phyloP scores from a whole-genome alignment of 2,888 invertebrate species.

The Troilus luridus region DNA sequence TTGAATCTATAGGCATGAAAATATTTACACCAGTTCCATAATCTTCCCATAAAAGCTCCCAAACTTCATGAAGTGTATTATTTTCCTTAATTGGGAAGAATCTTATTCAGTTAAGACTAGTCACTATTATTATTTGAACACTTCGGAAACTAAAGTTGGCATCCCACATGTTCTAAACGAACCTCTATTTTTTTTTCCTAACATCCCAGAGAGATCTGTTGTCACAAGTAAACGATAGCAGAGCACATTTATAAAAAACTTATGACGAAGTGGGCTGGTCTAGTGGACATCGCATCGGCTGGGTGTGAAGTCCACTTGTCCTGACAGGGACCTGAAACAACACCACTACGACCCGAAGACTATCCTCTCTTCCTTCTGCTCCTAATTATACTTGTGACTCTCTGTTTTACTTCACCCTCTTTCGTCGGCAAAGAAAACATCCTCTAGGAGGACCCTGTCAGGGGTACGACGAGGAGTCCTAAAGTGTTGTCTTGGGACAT shows the following conservation, averaged over 20 bases:
- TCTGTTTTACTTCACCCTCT: neutral
- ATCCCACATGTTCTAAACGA: too few species aligned
- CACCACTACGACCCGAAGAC: neutral
- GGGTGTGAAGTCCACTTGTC: slow-evolving; percentile 42
- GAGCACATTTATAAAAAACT: neutral
- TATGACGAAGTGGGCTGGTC: neutral
- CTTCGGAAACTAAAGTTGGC: too few species aligned
- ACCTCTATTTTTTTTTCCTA: neutral
- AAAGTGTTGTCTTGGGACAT: too few species aligned
- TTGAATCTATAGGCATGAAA: too few species aligned
- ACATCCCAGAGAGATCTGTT: neutral
- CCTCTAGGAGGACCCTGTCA: neutral
- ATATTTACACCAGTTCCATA: too few species aligned
- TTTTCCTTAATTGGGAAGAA: too few species aligned
- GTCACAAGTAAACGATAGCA: neutral
- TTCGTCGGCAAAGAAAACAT: slow-evolving; percentile 32
- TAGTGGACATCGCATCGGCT: neutral
- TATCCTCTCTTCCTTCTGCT: neutral
- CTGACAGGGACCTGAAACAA: slow-evolving; percentile 42
- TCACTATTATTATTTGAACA: too few species aligned
- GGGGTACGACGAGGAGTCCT: neutral
- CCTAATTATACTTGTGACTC: slow-evolving; percentile 45
- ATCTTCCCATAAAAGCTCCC: too few species aligned
- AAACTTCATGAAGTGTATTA: too few species aligned
- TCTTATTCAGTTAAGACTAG: too few species aligned